Evolutionary conservation across 2,888 invertebrate genomes (phyloP), one percentile per base, ranked within the genome.

Genomic region (Torymus auratus): DNA sequence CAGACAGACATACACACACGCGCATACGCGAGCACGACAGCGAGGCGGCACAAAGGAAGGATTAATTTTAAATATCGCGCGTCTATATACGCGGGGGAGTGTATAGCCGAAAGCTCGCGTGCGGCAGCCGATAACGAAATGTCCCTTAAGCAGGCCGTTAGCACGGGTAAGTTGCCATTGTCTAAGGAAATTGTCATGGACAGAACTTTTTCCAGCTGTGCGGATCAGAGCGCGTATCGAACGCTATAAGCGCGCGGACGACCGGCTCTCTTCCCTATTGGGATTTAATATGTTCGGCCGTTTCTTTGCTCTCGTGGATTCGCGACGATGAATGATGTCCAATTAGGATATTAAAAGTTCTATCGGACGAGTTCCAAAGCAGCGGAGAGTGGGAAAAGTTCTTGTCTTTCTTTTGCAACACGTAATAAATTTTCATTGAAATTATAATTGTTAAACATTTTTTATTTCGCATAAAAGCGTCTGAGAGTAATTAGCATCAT

Each of bases 1-100:
- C 88, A 87, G 88, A 85, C 88, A 84, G 85, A 84, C 86, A 60
- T n/a, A 64, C 28, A 41, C 61, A 69, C 17, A 56, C 28, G 20
- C 53, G 53, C 20, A 82, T 83, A 81, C 84, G 80, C 83, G 60
- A 81, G 74, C 75, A 82, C 83, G 84, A 79, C 83, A 78, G 71
- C 67, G 85, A 85, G 72, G 55, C 85, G 84, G 85, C 86, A 90
- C 89, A 89, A 90, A 90, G 88, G 88, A 88, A 86, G 90, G 90
- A 90, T 91, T 89, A 89, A 91, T 90, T 90, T 89, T 89, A 89
- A 91, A 90, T 89, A 90, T 90, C 88, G 86, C 86, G 86, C 71
- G 60, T 61, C 14, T 41, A 60, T 71, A 70, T 52, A 71, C 69
- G 68, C 67, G 28, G 15, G n/a, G 58, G 17, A 60, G 69, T 65